Base-by-base conservation (phyloP, 2,113 vertebrate genomes). In the Lasiurus borealis region DNA sequence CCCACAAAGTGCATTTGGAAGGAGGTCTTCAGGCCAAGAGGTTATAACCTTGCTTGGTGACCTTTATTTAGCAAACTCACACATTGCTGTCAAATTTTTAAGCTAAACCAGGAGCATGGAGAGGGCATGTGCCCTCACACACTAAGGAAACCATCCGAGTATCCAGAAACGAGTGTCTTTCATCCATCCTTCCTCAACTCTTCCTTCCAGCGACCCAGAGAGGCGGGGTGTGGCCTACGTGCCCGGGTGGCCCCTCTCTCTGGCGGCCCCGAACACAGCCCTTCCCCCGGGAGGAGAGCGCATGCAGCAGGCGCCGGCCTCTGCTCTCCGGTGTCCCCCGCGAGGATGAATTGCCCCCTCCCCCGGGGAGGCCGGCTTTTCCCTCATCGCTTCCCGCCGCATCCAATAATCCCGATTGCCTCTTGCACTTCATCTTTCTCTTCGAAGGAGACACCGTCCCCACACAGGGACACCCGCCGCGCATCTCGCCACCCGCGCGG, bases 371-470 rank as follows among this genome's bases (percentile, higher is more conserved):
- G 93, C 96, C 93, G 96, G 95, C 97, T 98, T 97, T 97, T 97
- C 85, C 97, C 93, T 81, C 90, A 96, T 97, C 96, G 97, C 97
- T 98, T 96, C 84, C 96, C 91, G 95, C 96, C 94, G 85, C 0
- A 93, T 95, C 94, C 87, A 96, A 52, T 98, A 97, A 95, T 98
- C 95, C 78, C 64, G 84, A 98, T 97, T 94, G 96, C 91, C 13
- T 96, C 97, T 97, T 94, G 73, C 81, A 95, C 96, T 96, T 97
- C 95, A 97, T 98, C 95, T 97, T 97, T 88, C 25, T 1, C 84
- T 96, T 95, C 54, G 87, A 95, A 96, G 85, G 92, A 93, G 57
- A 96, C 36, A 68, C 57, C 75, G 31, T 71, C 73, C 95, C 97
- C 81, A 12, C 76, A 76, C 52, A 66, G 92, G 82, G 78, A 73